phyloP scores from a whole-genome alignment of 2,888 invertebrate genomes.

The Drosophila niveifrons region DNA sequence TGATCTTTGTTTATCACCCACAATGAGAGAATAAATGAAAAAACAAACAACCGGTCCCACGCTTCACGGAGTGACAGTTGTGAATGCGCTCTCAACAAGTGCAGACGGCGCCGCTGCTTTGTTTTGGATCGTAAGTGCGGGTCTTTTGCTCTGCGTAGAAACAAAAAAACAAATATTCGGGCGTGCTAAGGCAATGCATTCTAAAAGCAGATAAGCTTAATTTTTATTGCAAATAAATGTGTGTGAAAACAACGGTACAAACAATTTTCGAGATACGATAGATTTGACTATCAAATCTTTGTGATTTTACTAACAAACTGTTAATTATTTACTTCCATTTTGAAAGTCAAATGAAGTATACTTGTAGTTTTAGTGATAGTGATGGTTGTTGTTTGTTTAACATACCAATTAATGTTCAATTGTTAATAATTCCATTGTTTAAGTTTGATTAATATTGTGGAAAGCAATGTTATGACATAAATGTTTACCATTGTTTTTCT shows the following conservation, averaged over 20 bases:
- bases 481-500: background rate
- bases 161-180: conserved; percentile 7
- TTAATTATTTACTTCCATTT: conserved; percentile 5
- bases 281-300: background rate
- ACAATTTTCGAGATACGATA: background rate
- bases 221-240: conserved; percentile 1
- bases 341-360: background rate
- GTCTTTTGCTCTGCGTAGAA: background rate
- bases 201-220: conserved; percentile 15
- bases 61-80: conserved; percentile 3
- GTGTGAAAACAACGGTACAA: conserved; percentile 1
- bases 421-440: background rate
- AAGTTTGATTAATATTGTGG: background rate
- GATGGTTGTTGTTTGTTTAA: background rate
- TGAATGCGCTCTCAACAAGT: conserved; percentile 3
- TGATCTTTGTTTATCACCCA: conserved; percentile 11
- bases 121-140: background rate
- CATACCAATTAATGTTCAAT: background rate
- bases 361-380: background rate
- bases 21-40: conserved; percentile 8
- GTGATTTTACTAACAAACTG: background rate
- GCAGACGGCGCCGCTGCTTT: background rate
- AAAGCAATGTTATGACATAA: conserved; percentile 1
- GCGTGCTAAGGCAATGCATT: background rate
- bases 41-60: conserved; percentile 10